Evolutionary conservation across 2,113 vertebrate genomes (phyloP), one percentile per base, ranked within the genome.

Genomic region (Thomomys bottae): DNA sequence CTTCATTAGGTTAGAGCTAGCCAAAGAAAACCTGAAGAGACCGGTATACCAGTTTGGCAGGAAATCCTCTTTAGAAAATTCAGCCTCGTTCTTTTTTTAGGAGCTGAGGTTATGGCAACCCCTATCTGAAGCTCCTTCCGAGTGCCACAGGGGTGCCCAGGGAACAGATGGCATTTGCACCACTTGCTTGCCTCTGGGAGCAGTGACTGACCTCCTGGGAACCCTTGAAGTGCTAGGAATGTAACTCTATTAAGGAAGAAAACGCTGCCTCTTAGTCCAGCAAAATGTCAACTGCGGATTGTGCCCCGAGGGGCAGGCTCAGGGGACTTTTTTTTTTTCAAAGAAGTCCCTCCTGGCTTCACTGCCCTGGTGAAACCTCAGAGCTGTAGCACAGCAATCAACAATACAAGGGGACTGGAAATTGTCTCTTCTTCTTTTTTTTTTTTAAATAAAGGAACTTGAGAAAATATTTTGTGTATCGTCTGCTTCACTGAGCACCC

Each of bases 211-310:
- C 96, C 96, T 95, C 96, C 77, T 90, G 81, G 95, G 96, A 96
- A 97, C 96, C 96, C 89, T 64, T 92, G 95, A 93, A 95, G 92
- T 96, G 96, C 87, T 90, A 92, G 92, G 96, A 95, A 97, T 96
- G 95, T 95, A 90, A 94, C 83, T 94, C 79, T 42, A 54, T 89
- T 86, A 90, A 89, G 80, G 68, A 88, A 88, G 92, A 89, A 89
- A 91, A 91, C 38, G 71, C 70, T 86, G 40, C 84, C 88, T 93
- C 94, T 20, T 90, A 71, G 64, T 67, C 68, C 54, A 92, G 84
- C 49, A 78, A 95, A 96, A 93, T 78, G 93, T 95, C 92, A 94
- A 59, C 72, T 34, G 36, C 34, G 77, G 79, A 64, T 77, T 63
- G 68, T 66, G 49, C 11, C 73, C n/a, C 38, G 5, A 0, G 23